Evolutionary conservation across 1,140 invertebrate genomes (phyloP), one percentile per base, ranked within the genome.

Genomic region (Bombus sibiricus): DNA sequence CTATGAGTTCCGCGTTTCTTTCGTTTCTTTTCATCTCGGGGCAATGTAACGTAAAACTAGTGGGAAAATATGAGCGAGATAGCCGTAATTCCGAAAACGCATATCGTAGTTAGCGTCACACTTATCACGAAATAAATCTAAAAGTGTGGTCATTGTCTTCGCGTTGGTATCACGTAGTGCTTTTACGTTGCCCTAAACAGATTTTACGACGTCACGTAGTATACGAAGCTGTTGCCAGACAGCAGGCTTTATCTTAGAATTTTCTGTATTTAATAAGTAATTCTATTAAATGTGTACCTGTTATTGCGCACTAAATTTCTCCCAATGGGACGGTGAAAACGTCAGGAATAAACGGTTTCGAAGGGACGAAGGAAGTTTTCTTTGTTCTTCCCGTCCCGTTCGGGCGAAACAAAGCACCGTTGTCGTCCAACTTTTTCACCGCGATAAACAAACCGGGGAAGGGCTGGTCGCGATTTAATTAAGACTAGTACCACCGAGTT

Each of bases 101-200:
- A 15, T 47, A 47, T 18, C 43, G n/a, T 18, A 41, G 32, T 32
- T 37, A 43, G 34, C 22, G 47, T 85, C 37, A 59, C 69, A 74
- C 59, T 81, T 81, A 75, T 75, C 84, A 59, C 75, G 39, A 78
- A 74, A 64, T 76, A 57, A 80, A 89, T 82, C 57, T n/a, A 47
- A 80, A 83, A 41, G 57, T 69, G 62, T 68, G 69, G 57, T 9
- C 47, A 88, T 88, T 86, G 78, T 88, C 41, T 66, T 47, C 53
- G 64, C 73, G 18, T 53, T 53, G 47, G 18, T 22, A 22, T 53
- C 47, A 53, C 47, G 59, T 62, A 57, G 32, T 47, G 88, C 79
- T 81, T 89, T 89, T 47, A 85, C 88, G 81, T 69, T 78, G 62
- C 28, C 78, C 75, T 85, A 90, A 90, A 89, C 76, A 89, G 85